Evolutionary conservation across 2,888 invertebrate species (phyloP).

Genomic region (Clanis bilineata): DNA sequence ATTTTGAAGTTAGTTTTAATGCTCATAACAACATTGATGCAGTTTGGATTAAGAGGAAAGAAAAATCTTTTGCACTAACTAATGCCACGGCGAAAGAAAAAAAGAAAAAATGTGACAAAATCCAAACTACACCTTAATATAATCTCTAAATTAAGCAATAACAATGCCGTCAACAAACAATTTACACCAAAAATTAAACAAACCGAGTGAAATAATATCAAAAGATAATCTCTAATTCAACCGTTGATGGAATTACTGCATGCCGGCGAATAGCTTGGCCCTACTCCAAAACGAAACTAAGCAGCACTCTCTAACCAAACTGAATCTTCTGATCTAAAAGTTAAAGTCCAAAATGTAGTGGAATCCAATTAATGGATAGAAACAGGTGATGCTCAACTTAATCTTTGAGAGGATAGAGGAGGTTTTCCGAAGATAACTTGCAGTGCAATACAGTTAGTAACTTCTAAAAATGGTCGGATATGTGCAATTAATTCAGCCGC

Average conservation of each 20-base stretch:
- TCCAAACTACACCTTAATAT: background rate
- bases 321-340: background rate
- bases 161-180: constrained; percentile 13
- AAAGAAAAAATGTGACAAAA: too few relatives aligned
- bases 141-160: background rate
- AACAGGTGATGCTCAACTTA: constrained; percentile 13
- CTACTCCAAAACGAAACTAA: constrained; percentile 43
- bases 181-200: constrained; percentile 5
- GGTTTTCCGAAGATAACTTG: constrained; percentile 6
- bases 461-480: constrained; percentile 9
- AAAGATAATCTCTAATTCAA: constrained; percentile 58
- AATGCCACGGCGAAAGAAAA: too few relatives aligned
- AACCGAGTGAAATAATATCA: constrained; percentile 40
- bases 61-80: too few relatives aligned
- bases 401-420: constrained; percentile 6
- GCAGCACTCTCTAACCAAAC: background rate
- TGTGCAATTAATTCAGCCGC: background rate
- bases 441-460: constrained; percentile 5
- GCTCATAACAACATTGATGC: too few relatives aligned
- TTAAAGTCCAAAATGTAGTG: background rate
- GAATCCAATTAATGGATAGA: background rate
- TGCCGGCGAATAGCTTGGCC: constrained; percentile 56
- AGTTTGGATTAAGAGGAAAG: too few relatives aligned
- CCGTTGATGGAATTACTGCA: constrained; percentile 62
- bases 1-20: too few relatives aligned